Conservation (phyloP, 2,797 vertebrate genomes). For the Threskiornis aethiopicus region DNA sequence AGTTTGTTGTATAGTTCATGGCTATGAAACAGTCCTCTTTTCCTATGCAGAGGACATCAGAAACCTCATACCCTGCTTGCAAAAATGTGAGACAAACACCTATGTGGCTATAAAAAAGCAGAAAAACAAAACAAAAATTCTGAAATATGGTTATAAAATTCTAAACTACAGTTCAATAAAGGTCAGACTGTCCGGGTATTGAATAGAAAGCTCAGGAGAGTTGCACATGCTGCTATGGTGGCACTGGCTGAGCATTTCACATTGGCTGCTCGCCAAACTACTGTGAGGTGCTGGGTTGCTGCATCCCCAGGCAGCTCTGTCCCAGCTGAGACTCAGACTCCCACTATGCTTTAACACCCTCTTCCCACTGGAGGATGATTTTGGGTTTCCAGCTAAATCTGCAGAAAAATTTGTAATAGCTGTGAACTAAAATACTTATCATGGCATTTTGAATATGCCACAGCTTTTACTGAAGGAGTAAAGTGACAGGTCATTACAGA, state of each 20-base stretch:
- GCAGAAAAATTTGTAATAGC: neutral
- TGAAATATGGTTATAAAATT: neutral
- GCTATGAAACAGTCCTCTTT: neutral
- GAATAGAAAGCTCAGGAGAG: neutral
- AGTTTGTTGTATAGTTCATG: neutral
- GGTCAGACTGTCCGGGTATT: neutral
- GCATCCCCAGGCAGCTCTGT: neutral
- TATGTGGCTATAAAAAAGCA: neutral
- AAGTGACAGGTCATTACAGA: neutral
- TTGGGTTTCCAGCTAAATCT: neutral
- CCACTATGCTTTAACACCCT: neutral
- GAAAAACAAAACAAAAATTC: neutral
- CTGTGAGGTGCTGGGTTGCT: neutral
- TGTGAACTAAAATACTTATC: neutral
- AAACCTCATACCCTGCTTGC: neutral
- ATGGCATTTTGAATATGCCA: neutral
- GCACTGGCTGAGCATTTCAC: neutral
- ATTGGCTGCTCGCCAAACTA: fast-evolving
- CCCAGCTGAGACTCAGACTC: neutral
- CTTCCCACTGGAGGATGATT: neutral
- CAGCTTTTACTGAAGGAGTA: neutral
- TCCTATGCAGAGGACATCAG: neutral
- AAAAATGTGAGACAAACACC: neutral
- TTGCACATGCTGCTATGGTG: neutral
- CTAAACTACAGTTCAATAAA: neutral